phyloP scores from a whole-genome alignment of 2,888 invertebrate genomes.

The Lepidocyrtinus sp. region DNA sequence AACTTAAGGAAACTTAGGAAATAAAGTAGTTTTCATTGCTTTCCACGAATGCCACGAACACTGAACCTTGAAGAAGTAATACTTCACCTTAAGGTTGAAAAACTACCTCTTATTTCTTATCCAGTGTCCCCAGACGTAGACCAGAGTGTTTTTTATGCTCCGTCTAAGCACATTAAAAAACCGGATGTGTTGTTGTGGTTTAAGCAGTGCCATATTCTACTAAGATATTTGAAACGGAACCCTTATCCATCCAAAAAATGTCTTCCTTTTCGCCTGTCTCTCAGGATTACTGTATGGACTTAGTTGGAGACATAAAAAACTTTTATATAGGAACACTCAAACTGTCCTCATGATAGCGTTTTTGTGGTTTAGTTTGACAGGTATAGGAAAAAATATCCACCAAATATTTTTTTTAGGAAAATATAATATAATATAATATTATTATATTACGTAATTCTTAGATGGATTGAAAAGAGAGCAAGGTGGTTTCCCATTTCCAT shows the following conservation, averaged over 20 bases:
- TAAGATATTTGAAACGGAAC: background rate
- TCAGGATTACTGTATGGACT: background rate
- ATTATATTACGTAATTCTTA: constrained; percentile 22
- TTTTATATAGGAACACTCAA: background rate
- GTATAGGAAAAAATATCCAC: background rate
- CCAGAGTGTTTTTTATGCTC: background rate
- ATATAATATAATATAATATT: constrained; percentile 26
- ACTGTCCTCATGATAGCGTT: background rate
- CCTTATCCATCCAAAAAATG: background rate
- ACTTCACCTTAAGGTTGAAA: background rate
- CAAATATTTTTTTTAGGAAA: background rate
- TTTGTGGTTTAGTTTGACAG: background rate
- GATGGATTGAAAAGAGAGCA: background rate
- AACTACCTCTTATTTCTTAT: background rate
- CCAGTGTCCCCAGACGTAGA: background rate
- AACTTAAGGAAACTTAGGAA: background rate
- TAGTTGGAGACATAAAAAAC: background rate
- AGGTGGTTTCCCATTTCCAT: constrained; percentile 33
- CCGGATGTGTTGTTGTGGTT: background rate
- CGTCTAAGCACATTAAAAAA: background rate
- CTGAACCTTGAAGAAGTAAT: background rate
- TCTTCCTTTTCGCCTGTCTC: background rate
- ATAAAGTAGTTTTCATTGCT: background rate
- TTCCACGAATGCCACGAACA: background rate
- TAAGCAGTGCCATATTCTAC: background rate